Conservation (phyloP, 2,797 vertebrate genomes). For the Artibeus jamaicensis region DNA sequence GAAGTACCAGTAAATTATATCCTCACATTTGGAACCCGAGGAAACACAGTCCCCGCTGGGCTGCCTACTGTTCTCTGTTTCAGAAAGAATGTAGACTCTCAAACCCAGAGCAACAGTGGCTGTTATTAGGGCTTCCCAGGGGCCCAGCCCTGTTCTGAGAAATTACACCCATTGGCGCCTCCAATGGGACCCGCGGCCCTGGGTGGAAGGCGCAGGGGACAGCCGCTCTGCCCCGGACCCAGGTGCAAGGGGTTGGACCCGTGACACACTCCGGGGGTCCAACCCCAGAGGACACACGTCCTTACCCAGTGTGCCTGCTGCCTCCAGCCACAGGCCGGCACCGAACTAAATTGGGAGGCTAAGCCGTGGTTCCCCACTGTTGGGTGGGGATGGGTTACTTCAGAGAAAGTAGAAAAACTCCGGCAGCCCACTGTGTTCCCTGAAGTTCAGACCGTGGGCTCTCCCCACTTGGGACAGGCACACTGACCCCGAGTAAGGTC, state of each 20-base stretch:
- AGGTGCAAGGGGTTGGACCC: neutral
- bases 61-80: constrained; percentile 22
- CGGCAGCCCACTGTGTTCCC: neutral
- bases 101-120: neutral
- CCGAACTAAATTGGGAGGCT: neutral
- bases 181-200: too few relatives aligned
- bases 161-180: neutral
- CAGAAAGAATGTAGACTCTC: neutral
- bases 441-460: neutral
- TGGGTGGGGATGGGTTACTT: neutral
- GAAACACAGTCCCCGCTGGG: neutral
- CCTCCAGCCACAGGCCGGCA: neutral
- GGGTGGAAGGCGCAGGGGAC: neutral
- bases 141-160: neutral
- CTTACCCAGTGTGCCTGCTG: too few relatives aligned
- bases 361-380: neutral
- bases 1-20: neutral
- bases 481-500: neutral
- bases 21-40: neutral
- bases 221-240: neutral
- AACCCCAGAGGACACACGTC: neutral
- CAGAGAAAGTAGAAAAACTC: neutral
- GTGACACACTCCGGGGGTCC: neutral
- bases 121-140: neutral
- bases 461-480: neutral